These are phyloP conservation scores for Cervus canadensis DNA, from an alignment of 2,113 vertebrate species.

Conservation along the genomic window DNA sequence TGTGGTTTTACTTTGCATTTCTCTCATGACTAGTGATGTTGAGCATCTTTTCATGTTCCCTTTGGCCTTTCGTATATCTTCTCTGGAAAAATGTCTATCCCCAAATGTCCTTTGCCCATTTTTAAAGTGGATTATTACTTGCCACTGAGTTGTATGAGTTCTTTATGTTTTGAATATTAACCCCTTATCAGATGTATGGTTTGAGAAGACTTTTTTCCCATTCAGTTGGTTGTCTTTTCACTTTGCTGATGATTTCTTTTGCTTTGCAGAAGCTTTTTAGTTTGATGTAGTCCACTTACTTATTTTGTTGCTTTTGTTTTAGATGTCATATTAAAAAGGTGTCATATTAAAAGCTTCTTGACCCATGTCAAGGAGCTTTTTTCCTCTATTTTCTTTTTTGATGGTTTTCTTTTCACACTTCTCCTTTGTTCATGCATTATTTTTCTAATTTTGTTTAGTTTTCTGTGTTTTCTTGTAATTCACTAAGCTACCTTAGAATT, in stretches of 20 bases:
- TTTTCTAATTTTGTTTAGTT: not conserved
- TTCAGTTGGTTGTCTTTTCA: not conserved
- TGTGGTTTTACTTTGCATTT: not conserved
- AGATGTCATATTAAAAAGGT: not conserved
- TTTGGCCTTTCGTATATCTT: not conserved
- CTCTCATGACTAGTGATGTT: not conserved
- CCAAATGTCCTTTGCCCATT: not conserved
- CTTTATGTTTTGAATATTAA: not conserved
- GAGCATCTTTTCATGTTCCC: not conserved
- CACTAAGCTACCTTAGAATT: not conserved
- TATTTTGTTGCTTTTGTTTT: not conserved
- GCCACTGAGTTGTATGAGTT: not conserved
- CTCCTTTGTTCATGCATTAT: not conserved
- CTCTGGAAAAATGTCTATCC: not conserved
- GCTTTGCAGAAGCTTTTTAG: not conserved
- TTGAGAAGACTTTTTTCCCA: not conserved
- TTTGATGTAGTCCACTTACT: not conserved
- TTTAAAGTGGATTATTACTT: not conserved
- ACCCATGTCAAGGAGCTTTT: not conserved
- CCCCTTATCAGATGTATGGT: not conserved
- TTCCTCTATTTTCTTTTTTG: not conserved
- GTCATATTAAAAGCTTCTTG: not conserved
- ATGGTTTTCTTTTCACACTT: not conserved
- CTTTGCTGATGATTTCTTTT: not conserved
- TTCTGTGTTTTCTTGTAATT: not conserved